Evolutionary conservation across 1,140 invertebrate species (phyloP).

Genomic region (Ridgeia piscesae): DNA sequence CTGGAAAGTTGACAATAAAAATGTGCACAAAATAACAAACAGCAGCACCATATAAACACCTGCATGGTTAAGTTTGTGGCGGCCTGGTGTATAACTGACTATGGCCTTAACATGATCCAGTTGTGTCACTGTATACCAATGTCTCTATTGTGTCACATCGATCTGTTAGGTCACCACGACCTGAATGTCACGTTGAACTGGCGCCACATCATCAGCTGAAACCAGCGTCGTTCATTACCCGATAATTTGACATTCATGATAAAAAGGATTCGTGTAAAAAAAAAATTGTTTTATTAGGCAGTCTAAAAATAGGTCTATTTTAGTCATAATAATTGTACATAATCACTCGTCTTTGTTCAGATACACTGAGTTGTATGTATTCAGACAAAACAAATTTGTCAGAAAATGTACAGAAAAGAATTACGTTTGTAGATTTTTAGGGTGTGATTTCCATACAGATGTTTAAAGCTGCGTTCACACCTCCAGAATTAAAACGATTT

Average conservation of each 20-base stretch:
- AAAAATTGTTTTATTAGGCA: not conserved
- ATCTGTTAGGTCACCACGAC: not conserved
- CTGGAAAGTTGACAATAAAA: not conserved
- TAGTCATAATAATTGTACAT: no score
- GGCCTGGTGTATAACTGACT: not conserved
- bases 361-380: no score
- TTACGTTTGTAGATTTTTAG: no score
- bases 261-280: not conserved
- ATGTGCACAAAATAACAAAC: not conserved
- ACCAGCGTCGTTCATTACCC: not conserved
- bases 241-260: not conserved
- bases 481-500: no score
- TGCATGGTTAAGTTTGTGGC: not conserved
- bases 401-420: no score
- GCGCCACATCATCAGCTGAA: not conserved
- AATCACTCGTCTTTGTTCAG: no score
- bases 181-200: not conserved
- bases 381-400: no score
- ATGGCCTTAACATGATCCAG: not conserved
- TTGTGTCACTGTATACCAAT: not conserved
- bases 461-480: no score
- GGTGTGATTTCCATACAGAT: no score
- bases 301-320: no score
- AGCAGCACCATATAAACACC: not conserved
- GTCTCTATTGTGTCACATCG: not conserved